Evolutionary conservation across 1,140 invertebrate genomes (phyloP).

Genomic region (Bombus superbus): DNA sequence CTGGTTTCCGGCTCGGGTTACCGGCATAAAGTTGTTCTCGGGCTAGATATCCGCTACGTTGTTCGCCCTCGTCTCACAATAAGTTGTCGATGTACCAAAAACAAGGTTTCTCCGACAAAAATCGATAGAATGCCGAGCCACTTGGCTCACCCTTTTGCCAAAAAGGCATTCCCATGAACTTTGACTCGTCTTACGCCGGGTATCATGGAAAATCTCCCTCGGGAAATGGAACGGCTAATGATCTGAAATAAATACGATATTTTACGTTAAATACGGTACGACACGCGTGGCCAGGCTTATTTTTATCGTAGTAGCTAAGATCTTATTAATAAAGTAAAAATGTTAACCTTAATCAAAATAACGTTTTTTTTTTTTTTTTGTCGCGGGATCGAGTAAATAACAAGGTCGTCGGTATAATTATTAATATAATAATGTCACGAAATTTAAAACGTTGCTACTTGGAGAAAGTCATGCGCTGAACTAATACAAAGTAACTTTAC

Average conservation of each 20-base stretch:
- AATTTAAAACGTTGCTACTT: neutral
- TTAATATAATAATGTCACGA: neutral
- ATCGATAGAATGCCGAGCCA: constrained; percentile 51
- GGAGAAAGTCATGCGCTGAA: neutral
- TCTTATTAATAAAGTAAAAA: neutral
- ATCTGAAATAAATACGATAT: constrained; percentile 43
- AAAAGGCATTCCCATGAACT: constrained; percentile 59
- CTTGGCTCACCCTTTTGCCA: constrained; percentile 59
- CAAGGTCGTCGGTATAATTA: neutral
- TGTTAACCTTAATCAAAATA: neutral
- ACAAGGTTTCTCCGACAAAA: neutral
- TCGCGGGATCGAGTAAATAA: neutral
- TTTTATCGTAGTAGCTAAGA: neutral
- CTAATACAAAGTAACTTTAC: neutral
- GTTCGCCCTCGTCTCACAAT: constrained; percentile 21
- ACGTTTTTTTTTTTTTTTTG: neutral
- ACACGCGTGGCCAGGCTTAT: neutral
- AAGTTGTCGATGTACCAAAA: constrained; percentile 13
- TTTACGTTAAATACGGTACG: neutral
- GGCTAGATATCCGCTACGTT: constrained; percentile 27
- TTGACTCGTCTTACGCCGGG: neutral
- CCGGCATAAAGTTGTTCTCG: constrained; percentile 67
- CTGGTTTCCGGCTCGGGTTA: constrained; percentile 44
- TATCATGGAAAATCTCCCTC: neutral
- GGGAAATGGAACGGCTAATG: neutral